A percentile compares a stretch with the other conserved stretches of the same genome.
These are phyloP conservation scores for Syndactyla subalaris DNA, from an alignment of 2,797 vertebrate genomes.

Conservation along the genomic window DNA sequence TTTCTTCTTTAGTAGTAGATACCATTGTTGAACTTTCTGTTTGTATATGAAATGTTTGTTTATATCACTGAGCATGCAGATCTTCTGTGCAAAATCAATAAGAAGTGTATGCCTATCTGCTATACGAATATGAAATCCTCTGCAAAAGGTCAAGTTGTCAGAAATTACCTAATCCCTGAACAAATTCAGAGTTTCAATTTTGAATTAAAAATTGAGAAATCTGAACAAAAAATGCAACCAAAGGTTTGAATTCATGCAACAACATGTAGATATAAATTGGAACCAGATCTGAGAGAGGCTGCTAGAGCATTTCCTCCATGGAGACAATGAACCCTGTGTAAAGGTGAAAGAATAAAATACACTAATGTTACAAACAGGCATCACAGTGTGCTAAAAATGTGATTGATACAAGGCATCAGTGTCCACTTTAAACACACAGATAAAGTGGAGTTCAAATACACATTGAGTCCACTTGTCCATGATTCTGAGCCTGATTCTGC, in stretches of 20 bases:
- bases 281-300: not conserved
- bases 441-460: not conserved
- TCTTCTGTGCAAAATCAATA: not conserved
- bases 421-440: not conserved
- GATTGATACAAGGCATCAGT: not conserved
- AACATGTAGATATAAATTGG: rapidly evolving
- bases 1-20: not conserved
- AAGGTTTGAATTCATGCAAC: not conserved
- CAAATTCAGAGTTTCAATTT: not conserved
- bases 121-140: not conserved
- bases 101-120: not conserved
- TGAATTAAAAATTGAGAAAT: not conserved
- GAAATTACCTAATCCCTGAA: not conserved
- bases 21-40: not conserved
- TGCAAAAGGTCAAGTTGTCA: not conserved
- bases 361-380: rapidly evolving
- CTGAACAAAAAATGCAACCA: not conserved
- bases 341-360: not conserved
- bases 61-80: not conserved
- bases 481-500: not conserved
- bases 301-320: not conserved
- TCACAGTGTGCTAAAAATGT: not conserved
- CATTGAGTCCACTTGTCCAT: rapidly evolving
- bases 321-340: not conserved
- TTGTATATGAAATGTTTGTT: not conserved